Percentiles rank a stretch among this genome's conserved stretches.
These are phyloP conservation scores for Tragelaphus buxtoni DNA, from an alignment of 2,113 vertebrate species.

Conservation along the genomic window DNA sequence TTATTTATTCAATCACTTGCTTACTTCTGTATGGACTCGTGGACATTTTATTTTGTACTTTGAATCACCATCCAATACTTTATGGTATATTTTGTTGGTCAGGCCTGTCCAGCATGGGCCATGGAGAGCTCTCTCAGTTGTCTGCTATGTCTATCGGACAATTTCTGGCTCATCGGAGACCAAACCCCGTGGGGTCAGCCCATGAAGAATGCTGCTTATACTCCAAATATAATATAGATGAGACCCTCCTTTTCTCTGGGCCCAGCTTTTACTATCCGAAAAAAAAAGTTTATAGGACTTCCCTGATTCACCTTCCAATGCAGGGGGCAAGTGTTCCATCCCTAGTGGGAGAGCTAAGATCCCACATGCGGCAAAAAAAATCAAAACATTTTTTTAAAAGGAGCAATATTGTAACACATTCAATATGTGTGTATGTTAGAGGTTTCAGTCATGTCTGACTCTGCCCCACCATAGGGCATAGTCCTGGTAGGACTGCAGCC, in stretches of 20 bases:
- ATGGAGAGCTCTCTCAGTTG: background rate
- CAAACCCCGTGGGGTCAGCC: background rate
- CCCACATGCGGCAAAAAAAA: background rate
- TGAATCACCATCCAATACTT: background rate
- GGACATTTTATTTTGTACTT: background rate
- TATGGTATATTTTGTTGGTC: background rate
- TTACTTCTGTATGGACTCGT: background rate
- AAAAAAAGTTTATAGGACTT: background rate
- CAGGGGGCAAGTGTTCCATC: background rate
- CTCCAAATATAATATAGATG: background rate
- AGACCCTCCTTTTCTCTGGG: too few species aligned
- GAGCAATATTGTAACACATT: background rate
- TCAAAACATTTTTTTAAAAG: background rate
- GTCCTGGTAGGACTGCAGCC: background rate
- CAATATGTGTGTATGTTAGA: background rate
- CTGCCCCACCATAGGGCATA: background rate
- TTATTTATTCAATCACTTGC: background rate
- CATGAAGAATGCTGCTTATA: background rate
- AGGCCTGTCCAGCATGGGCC: accelerated
- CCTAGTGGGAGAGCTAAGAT: background rate
- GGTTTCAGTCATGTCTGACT: background rate
- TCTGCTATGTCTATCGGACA: background rate
- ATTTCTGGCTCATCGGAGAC: background rate
- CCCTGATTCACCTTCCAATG: background rate
- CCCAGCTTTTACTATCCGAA: background rate